These are phyloP conservation scores for Pyrochroa serraticornis DNA, from an alignment of 2,888 invertebrate genomes.

Conservation along the genomic window DNA sequence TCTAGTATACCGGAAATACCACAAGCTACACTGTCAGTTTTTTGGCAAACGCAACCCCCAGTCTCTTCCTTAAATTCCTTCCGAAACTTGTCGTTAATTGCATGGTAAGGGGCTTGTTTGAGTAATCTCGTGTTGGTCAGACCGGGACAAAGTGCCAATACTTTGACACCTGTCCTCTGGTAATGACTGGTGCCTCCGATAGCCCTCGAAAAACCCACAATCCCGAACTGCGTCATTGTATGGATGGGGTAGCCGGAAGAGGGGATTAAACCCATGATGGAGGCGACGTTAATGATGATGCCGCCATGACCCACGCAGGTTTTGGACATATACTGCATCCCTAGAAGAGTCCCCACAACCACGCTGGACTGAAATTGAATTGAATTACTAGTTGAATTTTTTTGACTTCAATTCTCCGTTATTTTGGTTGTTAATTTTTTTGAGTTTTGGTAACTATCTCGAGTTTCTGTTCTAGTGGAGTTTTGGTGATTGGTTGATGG, in stretches of 20 bases:
- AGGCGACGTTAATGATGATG: slow-evolving; percentile 67
- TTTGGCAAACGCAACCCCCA: slow-evolving; percentile 39
- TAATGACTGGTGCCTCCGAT: slow-evolving; percentile 52
- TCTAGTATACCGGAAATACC: slow-evolving; percentile 39
- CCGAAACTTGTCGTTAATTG: slow-evolving; percentile 48
- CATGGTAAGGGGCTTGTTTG: slow-evolving; percentile 40
- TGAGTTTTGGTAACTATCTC: no score
- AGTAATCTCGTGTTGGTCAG: slow-evolving; percentile 59
- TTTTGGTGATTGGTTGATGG: no score
- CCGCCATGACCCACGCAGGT: slow-evolving; percentile 65
- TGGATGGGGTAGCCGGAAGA: slow-evolving; percentile 61
- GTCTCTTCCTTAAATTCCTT: slow-evolving; percentile 48
- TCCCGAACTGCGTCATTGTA: slow-evolving; percentile 58
- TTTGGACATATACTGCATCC: slow-evolving; percentile 63
- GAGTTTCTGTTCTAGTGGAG: no score
- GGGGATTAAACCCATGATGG: slow-evolving; percentile 63
- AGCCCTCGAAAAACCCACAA: slow-evolving; percentile 46
- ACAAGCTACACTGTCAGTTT: slow-evolving; percentile 39
- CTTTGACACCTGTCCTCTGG: slow-evolving; percentile 60
- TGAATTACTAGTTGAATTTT: no score
- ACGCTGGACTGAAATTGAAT: slow-evolving; percentile 40
- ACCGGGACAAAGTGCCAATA: slow-evolving; percentile 63
- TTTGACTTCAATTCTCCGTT: no score
- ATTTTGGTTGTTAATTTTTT: no score
- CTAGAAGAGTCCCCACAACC: slow-evolving; percentile 60